Percentiles rank a stretch among this genome's conserved stretches.
Evolutionary conservation across 2,888 invertebrate genomes (phyloP).

Genomic region (Chironomus riparius): DNA sequence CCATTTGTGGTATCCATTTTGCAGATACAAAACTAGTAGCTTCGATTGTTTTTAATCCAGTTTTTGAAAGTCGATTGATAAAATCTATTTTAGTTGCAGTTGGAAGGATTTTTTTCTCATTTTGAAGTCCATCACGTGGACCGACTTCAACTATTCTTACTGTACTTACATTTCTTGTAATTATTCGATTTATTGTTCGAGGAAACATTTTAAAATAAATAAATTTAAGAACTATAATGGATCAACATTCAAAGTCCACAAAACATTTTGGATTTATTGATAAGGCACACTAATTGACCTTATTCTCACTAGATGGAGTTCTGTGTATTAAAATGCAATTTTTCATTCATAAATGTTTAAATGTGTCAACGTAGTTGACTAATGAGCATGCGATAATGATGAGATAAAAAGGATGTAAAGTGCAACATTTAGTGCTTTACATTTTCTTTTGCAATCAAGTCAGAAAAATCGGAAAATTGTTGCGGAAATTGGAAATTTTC

Average conservation of each 20-base stretch:
- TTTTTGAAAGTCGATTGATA: constrained; percentile 73
- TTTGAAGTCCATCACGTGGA: constrained; percentile 95
- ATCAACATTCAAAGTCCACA: neutral
- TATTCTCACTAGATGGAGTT: neutral
- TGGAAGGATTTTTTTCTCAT: constrained; percentile 78
- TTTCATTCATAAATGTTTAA: neutral
- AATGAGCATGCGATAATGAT: constrained; percentile 1
- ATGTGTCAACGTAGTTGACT: neutral
- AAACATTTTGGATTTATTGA: neutral
- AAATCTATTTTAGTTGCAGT: constrained; percentile 81
- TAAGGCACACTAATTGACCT: neutral
- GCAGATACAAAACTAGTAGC: constrained; percentile 96
- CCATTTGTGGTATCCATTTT: constrained; percentile 99
- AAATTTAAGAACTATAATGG: neutral
- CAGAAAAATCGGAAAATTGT: neutral
- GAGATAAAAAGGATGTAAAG: no score
- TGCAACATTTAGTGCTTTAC: no score
- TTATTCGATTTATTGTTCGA: neutral
- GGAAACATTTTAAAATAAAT: neutral
- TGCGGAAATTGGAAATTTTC: neutral
- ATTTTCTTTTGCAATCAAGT: no score
- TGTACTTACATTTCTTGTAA: constrained; percentile 18
- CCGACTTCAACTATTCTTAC: constrained; percentile 95
- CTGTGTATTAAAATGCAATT: neutral
- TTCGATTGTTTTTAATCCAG: constrained; percentile 83